phyloP scores from a whole-genome alignment of 2,113 vertebrate species.

The Sciurus niger region DNA sequence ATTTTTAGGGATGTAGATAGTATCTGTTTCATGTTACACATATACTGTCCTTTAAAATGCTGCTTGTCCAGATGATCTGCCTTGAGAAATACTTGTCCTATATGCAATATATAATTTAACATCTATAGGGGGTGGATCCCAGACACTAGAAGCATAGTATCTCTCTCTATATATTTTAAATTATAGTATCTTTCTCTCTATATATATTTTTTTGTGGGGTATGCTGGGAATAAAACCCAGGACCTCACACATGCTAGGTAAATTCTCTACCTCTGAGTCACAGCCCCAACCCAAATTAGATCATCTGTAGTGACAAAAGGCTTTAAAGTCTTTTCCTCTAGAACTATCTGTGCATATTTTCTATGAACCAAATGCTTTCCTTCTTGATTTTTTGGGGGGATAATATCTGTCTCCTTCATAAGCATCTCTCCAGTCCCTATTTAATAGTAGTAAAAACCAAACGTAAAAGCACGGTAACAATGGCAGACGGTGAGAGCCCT shows the following conservation, averaged over 20 bases:
- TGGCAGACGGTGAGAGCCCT: not conserved
- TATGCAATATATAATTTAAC: not conserved
- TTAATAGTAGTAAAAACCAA: slow-evolving; percentile 1
- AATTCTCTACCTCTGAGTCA: not conserved
- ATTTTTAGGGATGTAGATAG: not conserved
- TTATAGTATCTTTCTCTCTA: too few relatives aligned
- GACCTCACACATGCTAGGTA: not conserved
- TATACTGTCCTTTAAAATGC: not conserved
- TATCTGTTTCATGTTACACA: not conserved
- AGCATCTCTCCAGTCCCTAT: not conserved
- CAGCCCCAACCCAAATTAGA: not conserved
- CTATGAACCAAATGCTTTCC: not conserved
- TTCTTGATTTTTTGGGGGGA: not conserved
- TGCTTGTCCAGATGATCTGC: not conserved
- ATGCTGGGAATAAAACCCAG: not conserved
- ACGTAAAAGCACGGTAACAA: not conserved
- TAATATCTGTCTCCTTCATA: not conserved
- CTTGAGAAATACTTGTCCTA: not conserved
- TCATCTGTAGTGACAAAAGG: slow-evolving; percentile 27
- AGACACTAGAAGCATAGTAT: not conserved
- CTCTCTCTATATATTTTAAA: not conserved
- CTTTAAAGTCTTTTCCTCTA: not conserved
- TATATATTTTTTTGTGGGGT: too few relatives aligned
- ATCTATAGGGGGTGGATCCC: not conserved
- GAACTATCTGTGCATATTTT: slow-evolving; percentile 19